A percentile compares a stretch with the other conserved stretches of the same genome.
Evolutionary conservation across 2,113 vertebrate species (phyloP).

Genomic region (Tragelaphus scriptus): DNA sequence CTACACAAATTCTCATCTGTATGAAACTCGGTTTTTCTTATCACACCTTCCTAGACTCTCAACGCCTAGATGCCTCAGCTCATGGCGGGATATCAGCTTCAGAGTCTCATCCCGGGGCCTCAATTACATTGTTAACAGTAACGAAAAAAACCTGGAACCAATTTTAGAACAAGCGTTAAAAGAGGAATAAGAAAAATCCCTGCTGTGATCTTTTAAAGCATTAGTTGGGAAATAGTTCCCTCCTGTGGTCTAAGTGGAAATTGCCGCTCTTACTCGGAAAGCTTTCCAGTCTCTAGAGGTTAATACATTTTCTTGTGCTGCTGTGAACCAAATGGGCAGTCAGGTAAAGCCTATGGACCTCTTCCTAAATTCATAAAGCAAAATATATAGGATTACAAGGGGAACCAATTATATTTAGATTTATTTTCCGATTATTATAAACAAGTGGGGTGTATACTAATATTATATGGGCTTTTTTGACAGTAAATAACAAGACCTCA

Average conservation of each 20-base stretch:
- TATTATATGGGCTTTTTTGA: background rate
- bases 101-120: background rate
- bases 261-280: background rate
- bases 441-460: background rate
- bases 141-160: slow-evolving; percentile 45
- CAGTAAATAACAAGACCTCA: background rate
- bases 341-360: background rate
- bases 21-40: background rate
- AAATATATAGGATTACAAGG: background rate
- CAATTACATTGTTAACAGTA: slow-evolving; percentile 2
- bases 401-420: background rate
- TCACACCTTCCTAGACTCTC: background rate
- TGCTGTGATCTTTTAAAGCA: background rate
- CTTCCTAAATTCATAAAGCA: background rate
- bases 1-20: background rate
- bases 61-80: background rate
- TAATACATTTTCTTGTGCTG: background rate
- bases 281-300: background rate
- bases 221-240: slow-evolving; percentile 42
- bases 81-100: background rate
- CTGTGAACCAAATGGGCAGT: background rate
- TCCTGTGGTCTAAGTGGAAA: slow-evolving; percentile 25
- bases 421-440: background rate
- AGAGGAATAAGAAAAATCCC: background rate
- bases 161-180: slow-evolving; percentile 38